A percentile compares a stretch with the other conserved stretches of the same genome.
These are phyloP conservation scores for Trogon melanurus DNA, from an alignment of 2,113 vertebrate species.

Conservation along the genomic window DNA sequence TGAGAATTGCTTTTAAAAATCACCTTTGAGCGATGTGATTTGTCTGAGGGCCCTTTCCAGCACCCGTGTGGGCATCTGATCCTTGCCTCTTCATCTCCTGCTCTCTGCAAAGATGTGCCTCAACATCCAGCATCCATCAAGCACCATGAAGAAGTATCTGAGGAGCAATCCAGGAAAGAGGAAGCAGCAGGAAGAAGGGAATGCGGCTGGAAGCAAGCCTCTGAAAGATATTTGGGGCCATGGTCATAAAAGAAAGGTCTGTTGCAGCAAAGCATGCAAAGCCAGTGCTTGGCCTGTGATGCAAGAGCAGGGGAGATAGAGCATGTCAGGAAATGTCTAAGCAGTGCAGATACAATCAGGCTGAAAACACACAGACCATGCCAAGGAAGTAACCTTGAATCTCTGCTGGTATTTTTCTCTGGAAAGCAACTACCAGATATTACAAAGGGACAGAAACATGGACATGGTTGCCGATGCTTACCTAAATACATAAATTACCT, in stretches of 20 bases:
- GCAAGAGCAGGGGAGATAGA: conserved; percentile 28
- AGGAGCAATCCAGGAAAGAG: background rate
- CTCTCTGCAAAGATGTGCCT: background rate
- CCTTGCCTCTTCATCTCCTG: background rate
- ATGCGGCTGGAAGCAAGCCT: background rate
- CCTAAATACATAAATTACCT: conserved; percentile 46
- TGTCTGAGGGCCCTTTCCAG: background rate
- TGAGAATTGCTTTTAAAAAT: background rate
- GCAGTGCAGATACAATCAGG: conserved; percentile 7
- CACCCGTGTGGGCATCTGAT: rapidly evolving
- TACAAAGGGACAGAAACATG: conserved; percentile 25
- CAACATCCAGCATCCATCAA: background rate
- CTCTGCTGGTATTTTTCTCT: conserved; percentile 60
- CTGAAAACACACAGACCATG: conserved; percentile 39
- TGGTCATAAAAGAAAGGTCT: background rate
- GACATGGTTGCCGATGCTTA: conserved; percentile 13
- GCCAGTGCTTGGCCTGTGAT: background rate
- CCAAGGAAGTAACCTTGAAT: conserved; percentile 66
- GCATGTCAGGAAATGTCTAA: conserved; percentile 34
- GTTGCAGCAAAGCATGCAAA: conserved; percentile 9
- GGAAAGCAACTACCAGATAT: conserved; percentile 65
- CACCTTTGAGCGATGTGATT: background rate
- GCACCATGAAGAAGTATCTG: background rate
- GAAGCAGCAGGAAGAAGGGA: background rate
- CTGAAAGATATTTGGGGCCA: background rate